These are phyloP conservation scores for Chrysolina americana DNA, from an alignment of 2,888 invertebrate species.

Conservation along the genomic window DNA sequence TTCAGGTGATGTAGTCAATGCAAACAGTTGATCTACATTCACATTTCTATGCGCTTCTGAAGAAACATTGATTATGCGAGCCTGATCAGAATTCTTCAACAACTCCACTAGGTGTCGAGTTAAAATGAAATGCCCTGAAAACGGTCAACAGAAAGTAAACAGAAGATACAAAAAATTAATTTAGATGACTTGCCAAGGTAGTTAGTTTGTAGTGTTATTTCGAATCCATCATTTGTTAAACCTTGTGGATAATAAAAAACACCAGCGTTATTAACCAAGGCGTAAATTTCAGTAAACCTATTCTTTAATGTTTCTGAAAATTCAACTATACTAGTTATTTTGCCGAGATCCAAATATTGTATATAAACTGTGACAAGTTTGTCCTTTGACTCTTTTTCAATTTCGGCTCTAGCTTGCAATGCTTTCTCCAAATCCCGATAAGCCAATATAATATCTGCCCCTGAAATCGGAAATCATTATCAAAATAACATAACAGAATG, in stretches of 20 bases:
- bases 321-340: slow-evolving; percentile 64
- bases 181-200: slow-evolving; percentile 69
- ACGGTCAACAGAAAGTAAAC: slow-evolving; percentile 4
- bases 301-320: slow-evolving; percentile 63
- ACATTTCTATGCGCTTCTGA: slow-evolving; percentile 68
- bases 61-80: slow-evolving; percentile 70
- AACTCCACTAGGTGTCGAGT: slow-evolving; percentile 69
- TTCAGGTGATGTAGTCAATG: slow-evolving; percentile 55
- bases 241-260: slow-evolving; percentile 71
- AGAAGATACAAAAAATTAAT: not conserved
- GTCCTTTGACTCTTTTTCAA: slow-evolving; percentile 60
- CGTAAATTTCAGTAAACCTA: slow-evolving; percentile 66
- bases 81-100: slow-evolving; percentile 65
- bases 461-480: slow-evolving; percentile 55
- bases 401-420: slow-evolving; percentile 67
- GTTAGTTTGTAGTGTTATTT: slow-evolving; percentile 73
- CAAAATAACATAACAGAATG: not conserved
- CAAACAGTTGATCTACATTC: slow-evolving; percentile 64
- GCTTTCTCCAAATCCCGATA: slow-evolving; percentile 71
- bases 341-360: slow-evolving; percentile 66
- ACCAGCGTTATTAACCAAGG: slow-evolving; percentile 73
- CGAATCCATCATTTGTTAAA: slow-evolving; percentile 71
- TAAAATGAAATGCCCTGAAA: slow-evolving; percentile 68
- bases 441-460: slow-evolving; percentile 73
- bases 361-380: slow-evolving; percentile 60